Evolutionary conservation across 2,888 invertebrate genomes (phyloP).

Genomic region (Heliconius ethilla): DNA sequence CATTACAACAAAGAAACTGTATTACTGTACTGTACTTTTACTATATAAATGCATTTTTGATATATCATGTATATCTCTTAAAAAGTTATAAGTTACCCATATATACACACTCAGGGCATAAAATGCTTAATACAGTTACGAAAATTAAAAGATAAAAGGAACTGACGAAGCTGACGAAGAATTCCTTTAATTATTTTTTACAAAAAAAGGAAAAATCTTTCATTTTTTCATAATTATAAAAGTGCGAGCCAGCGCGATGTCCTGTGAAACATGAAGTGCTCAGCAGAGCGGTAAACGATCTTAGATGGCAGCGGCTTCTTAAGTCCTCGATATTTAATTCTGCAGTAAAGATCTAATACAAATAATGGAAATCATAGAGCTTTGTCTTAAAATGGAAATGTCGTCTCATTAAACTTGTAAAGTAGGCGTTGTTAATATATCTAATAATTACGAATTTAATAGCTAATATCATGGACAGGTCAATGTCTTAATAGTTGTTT

Average conservation of each 20-base stretch:
- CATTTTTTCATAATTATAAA: constrained; percentile 8
- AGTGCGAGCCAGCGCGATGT: constrained; percentile 8
- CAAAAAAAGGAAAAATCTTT: no score
- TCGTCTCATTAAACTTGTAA: background rate
- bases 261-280: constrained; percentile 13
- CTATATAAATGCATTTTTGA: background rate
- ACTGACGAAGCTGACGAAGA: background rate
- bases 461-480: background rate
- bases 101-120: background rate
- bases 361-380: background rate
- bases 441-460: background rate
- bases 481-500: background rate
- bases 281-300: constrained; percentile 23
- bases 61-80: background rate
- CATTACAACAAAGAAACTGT: background rate
- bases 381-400: background rate
- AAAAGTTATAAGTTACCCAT: background rate
- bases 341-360: background rate
- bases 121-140: background rate
- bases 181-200: background rate
- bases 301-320: constrained; percentile 19
- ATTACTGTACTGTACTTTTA: no score
- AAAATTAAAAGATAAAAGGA: background rate
- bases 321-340: background rate
- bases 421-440: background rate